Evolutionary conservation across 2,113 vertebrate species (phyloP), one percentile per base, ranked within the genome.

Genomic region (Peromyscus leucopus): DNA sequence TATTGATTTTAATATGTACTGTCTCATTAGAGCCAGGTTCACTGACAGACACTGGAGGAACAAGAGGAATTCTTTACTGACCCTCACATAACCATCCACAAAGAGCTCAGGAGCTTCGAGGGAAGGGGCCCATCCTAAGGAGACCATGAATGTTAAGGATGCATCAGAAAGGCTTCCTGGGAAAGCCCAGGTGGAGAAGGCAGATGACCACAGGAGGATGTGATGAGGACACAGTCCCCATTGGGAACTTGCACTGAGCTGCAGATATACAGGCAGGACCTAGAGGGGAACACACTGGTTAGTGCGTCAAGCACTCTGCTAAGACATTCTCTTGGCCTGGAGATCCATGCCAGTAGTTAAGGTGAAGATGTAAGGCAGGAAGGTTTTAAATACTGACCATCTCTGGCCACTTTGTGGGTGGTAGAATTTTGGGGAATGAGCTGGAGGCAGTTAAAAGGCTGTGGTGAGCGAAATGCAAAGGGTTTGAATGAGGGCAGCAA

Each of bases 391-490:
- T 72, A 42, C 16, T 9, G 22, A 26, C 22, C 71, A 39, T 92
- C 75, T 89, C 39, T 67, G 61, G 55, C 28, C 91, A 86, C 78
- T 16, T 4, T 87, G 67, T 72, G 31, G 33, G 59, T 61, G 88
- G 42, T 42, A 74, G 69, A 89, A 84, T 87, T 89, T 48, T 74
- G 42, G 19, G 31, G 6, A 79, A 28, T 3, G 85, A 93, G 57
- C 67, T 76, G 19, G 85, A 91, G 78, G 63, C 71, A 92, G 87
- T 88, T 91, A 72, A 97, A 94, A 86, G 74, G 61, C 91, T 61
- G 31, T 1, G 69, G 4, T 85, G 71, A 69, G 39, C 55, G 8
- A 84, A 74, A 69, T 21, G 22, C 96, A 94, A 61, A 65, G 39
- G 31, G 4, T 69, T 65, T 91, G 46, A 89, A 79, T 89, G 42